Evolutionary conservation across 2,888 invertebrate genomes (phyloP).

Genomic region (Axea sp.): DNA sequence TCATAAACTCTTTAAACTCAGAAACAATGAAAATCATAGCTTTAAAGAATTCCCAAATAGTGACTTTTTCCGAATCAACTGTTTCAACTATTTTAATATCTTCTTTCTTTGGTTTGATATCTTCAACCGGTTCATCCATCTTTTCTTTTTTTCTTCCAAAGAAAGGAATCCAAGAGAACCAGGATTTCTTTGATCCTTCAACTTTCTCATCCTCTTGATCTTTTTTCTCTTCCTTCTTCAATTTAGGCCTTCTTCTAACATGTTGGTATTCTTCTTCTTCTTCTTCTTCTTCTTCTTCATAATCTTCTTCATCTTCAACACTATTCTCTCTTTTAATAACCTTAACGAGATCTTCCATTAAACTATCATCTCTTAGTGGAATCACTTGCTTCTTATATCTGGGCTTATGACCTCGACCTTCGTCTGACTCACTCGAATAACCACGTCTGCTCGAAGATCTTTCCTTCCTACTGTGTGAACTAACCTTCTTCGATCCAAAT

Average conservation of each 20-base stretch:
- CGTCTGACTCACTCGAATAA: conserved; percentile 55
- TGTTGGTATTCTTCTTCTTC: conserved; percentile 64
- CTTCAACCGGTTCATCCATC: conserved; percentile 71
- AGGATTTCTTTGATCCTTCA: conserved; percentile 68
- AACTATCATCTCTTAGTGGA: conserved; percentile 67
- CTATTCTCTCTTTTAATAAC: too few relatives aligned
- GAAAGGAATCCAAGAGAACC: conserved; percentile 72
- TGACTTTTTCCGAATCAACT: conserved; percentile 59
- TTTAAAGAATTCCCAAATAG: conserved; percentile 68
- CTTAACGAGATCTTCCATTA: conserved; percentile 62
- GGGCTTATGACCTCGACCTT: conserved; percentile 26
- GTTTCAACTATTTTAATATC: neutral
- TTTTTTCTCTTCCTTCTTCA: conserved; percentile 64
- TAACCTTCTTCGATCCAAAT: conserved; percentile 7
- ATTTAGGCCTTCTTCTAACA: conserved; percentile 66
- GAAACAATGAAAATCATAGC: conserved; percentile 66
- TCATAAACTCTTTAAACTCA: conserved; percentile 81
- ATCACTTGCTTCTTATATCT: conserved; percentile 73
- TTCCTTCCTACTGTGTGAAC: conserved; percentile 29
- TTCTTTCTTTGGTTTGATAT: conserved; percentile 69
- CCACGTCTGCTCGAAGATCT: conserved; percentile 47
- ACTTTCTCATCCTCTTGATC: conserved; percentile 70
- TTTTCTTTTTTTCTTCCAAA: conserved; percentile 67
- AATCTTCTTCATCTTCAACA: conserved; percentile 68
- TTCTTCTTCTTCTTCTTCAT: too few relatives aligned